A percentile compares a stretch with the other conserved stretches of the same genome.
phyloP scores from a whole-genome alignment of 2,888 invertebrate genomes.

The Torymus auratus region DNA sequence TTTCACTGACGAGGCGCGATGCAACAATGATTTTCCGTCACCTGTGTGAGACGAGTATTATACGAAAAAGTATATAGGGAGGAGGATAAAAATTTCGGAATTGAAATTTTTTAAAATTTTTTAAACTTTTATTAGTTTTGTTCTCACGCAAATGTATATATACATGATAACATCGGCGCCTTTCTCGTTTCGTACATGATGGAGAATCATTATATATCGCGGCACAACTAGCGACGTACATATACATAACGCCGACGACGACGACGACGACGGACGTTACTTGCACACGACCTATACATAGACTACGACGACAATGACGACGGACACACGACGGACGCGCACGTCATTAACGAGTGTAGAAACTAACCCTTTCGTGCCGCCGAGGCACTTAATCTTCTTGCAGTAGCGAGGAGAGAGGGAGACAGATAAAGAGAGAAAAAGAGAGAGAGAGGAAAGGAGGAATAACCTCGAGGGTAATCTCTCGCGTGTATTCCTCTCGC shows the following conservation, averaged over 20 bases:
- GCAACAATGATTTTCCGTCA: slow-evolving; percentile 18
- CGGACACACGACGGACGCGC: neutral
- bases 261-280: neutral
- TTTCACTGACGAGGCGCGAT: no score
- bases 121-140: neutral
- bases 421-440: neutral
- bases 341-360: slow-evolving; percentile 3
- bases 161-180: neutral
- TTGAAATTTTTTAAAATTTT: no score
- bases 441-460: slow-evolving; percentile 31
- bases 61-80: no score
- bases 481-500: slow-evolving; percentile 33
- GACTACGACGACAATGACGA: neutral
- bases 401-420: slow-evolving; percentile 1
- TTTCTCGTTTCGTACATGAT: neutral
- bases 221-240: neutral
- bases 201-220: slow-evolving; percentile 13
- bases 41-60: no score
- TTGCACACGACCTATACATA: neutral
- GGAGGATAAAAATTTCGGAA: no score
- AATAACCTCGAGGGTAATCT: slow-evolving; percentile 48
- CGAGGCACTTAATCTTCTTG: slow-evolving; percentile 41
- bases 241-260: neutral
- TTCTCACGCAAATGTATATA: neutral
- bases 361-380: slow-evolving; percentile 33